Conservation (phyloP, 2,113 vertebrate species). For the Prolemur simus region DNA sequence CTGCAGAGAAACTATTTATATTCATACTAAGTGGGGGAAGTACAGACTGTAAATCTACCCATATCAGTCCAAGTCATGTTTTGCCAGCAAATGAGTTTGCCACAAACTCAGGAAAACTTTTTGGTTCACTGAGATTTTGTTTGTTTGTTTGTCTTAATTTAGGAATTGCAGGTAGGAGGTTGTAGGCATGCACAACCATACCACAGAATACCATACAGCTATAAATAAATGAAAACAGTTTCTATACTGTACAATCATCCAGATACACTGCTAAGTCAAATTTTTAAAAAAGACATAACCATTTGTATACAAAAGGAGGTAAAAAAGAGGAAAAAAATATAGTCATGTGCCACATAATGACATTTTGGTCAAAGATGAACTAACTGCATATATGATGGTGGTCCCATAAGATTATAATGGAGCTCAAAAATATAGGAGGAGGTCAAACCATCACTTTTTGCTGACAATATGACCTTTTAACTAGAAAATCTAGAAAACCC, state of each 20-base stretch:
- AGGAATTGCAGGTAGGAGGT: neutral
- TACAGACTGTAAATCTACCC: neutral
- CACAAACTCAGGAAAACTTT: neutral
- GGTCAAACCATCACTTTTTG: too few relatives aligned
- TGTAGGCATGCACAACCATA: neutral
- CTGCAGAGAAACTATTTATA: neutral
- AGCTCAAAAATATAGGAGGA: neutral
- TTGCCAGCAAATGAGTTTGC: neutral
- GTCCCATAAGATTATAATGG: neutral
- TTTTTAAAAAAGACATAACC: neutral
- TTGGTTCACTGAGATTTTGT: neutral
- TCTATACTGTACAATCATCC: neutral
- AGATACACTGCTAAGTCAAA: neutral
- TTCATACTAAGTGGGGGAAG: neutral
- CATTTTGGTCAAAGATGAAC: neutral
- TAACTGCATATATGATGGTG: neutral
- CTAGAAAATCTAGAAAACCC: too few relatives aligned
- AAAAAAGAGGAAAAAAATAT: neutral
- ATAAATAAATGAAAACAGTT: neutral
- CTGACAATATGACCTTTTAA: too few relatives aligned
- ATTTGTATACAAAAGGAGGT: neutral
- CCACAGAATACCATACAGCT: neutral
- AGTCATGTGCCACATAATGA: neutral
- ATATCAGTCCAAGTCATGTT: neutral
- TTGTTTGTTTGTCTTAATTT: neutral